These are phyloP conservation scores for Tetraodon nigroviridis DNA, from an alignment of 2,113 vertebrate species.

Conservation along the genomic window DNA sequence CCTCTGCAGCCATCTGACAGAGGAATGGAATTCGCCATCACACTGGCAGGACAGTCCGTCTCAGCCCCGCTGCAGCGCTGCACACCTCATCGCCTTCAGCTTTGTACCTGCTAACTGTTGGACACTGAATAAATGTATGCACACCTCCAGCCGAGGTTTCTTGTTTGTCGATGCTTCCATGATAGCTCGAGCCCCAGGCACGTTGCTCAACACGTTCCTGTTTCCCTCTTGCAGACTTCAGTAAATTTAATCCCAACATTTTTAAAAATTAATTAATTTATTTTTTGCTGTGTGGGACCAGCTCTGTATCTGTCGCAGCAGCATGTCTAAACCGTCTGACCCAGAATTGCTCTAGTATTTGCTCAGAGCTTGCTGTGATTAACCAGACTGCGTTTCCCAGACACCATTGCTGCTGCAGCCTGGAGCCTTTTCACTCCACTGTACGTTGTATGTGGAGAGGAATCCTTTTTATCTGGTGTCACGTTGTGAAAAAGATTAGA, in stretches of 20 bases:
- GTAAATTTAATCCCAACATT: no score
- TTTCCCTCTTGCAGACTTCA: no score
- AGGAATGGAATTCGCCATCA: conserved; percentile 45
- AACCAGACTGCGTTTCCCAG: conserved; percentile 22
- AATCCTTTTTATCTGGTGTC: conserved; percentile 13
- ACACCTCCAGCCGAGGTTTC: no score
- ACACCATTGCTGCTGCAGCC: conserved; percentile 25
- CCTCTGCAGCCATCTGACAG: conserved; percentile 25
- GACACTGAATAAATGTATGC: no score
- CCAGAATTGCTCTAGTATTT: conserved; percentile 13
- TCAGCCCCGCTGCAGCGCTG: conserved; percentile 17
- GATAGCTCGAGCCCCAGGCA: no score
- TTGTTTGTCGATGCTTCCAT: no score
- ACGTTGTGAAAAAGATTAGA: conserved; percentile 8
- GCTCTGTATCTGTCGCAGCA: conserved; percentile 5
- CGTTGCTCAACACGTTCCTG: no score
- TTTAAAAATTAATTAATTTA: no score
- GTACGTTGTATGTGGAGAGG: conserved; percentile 15
- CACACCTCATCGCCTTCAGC: conserved; percentile 4
- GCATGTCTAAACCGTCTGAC: conserved; percentile 8
- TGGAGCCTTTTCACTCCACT: conserved; percentile 15
- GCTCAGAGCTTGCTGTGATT: conserved; percentile 35
- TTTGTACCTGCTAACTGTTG: not conserved
- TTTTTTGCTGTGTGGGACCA: not conserved
- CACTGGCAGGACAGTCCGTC: conserved; percentile 28